phyloP scores from a whole-genome alignment of 2,797 vertebrate genomes.

The Aselliscus stoliczkanus region DNA sequence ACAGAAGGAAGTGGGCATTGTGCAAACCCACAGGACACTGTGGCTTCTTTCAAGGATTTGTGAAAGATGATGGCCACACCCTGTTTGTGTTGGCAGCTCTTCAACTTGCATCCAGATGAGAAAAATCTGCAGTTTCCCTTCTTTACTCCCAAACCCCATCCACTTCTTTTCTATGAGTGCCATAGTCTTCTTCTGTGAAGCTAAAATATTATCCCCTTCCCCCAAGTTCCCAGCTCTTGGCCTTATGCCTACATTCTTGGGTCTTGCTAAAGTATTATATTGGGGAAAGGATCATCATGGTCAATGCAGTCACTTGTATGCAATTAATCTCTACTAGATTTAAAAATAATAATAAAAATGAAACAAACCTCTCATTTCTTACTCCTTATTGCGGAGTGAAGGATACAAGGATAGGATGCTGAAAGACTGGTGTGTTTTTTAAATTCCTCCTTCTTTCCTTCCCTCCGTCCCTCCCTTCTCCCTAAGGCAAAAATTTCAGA shows the following conservation, averaged over 20 bases:
- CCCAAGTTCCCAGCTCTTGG: not conserved
- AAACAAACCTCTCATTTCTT: not conserved
- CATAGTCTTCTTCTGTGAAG: not conserved
- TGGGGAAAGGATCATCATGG: not conserved
- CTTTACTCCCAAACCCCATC: not conserved
- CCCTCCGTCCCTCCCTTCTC: not conserved
- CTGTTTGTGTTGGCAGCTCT: constrained; percentile 4
- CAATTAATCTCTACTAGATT: not conserved
- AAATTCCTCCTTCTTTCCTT: not conserved
- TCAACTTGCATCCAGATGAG: not conserved
- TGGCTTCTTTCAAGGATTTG: not conserved
- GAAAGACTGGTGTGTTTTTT: not conserved
- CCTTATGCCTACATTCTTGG: not conserved
- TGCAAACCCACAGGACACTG: not conserved
- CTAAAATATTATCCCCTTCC: not conserved
- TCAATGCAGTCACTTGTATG: not conserved
- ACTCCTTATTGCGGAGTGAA: not conserved
- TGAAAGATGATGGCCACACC: not conserved
- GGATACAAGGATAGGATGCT: not conserved
- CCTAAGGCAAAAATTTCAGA: not conserved
- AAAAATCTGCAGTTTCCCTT: not conserved
- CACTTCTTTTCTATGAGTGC: not conserved
- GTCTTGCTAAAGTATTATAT: not conserved
- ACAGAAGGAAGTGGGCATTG: constrained; percentile 1
- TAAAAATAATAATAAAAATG: not conserved